Percentiles rank a stretch among this genome's conserved stretches.
Evolutionary conservation across 2,113 vertebrate genomes (phyloP).

Genomic region (Triplophysa tibetana): DNA sequence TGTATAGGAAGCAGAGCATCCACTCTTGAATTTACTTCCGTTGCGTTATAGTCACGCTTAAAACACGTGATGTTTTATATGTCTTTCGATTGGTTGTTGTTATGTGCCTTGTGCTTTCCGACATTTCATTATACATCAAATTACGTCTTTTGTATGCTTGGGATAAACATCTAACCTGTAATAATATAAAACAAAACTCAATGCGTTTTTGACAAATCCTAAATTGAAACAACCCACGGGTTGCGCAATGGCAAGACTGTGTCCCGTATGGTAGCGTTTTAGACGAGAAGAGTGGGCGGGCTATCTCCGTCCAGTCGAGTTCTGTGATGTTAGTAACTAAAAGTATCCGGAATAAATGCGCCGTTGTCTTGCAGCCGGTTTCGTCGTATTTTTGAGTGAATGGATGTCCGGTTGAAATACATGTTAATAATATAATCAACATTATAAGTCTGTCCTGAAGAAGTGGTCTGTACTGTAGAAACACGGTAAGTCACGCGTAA

Average conservation of each 20-base stretch:
- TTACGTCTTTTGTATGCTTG: too few relatives aligned
- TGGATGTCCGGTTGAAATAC: background rate
- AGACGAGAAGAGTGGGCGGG: slow-evolving; percentile 8
- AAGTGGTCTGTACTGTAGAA: background rate
- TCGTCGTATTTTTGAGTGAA: background rate
- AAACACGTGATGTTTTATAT: background rate
- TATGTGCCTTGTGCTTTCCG: background rate
- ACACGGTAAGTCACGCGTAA: background rate
- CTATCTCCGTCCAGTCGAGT: background rate
- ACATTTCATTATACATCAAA: background rate
- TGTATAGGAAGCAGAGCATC: background rate
- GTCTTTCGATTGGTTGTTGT: background rate
- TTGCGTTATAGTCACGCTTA: background rate
- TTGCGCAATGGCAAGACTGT: background rate
- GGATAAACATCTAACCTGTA: background rate
- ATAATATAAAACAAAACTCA: background rate
- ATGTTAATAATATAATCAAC: background rate
- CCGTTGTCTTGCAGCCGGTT: background rate
- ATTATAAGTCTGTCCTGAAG: background rate
- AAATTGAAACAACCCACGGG: background rate
- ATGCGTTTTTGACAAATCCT: background rate
- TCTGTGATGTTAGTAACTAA: background rate
- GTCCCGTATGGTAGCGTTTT: background rate
- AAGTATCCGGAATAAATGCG: background rate
- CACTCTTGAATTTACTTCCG: slow-evolving; percentile 12